phyloP scores from a whole-genome alignment of 2,888 invertebrate genomes.

The Drosophila cognata region DNA sequence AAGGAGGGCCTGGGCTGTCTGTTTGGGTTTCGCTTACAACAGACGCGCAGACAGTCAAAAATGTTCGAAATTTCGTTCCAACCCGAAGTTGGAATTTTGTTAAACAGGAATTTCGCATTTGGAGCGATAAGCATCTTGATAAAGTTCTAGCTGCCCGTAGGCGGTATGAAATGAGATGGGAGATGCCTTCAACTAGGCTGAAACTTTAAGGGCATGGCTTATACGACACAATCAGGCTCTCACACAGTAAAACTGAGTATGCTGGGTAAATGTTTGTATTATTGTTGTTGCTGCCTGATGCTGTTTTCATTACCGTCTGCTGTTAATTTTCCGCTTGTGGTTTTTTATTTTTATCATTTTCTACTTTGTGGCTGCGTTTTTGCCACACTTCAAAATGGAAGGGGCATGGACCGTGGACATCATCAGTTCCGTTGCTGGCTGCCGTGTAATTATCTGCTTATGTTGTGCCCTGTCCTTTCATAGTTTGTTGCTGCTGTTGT shows the following conservation, averaged over 20 bases:
- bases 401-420: slow-evolving; percentile 28
- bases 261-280: slow-evolving; percentile 23
- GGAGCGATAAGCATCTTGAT: slow-evolving; percentile 81
- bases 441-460: slow-evolving; percentile 79
- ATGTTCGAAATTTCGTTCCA: slow-evolving; percentile 66
- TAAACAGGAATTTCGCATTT: slow-evolving; percentile 82
- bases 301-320: slow-evolving; percentile 22
- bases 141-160: slow-evolving; percentile 62
- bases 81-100: slow-evolving; percentile 61
- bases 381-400: slow-evolving; percentile 24
- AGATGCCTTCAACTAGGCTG: slow-evolving; percentile 27
- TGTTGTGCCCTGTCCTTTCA: slow-evolving; percentile 49
- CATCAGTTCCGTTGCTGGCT: slow-evolving; percentile 31
- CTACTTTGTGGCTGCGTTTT: slow-evolving; percentile 72
- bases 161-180: slow-evolving; percentile 14
- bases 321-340: slow-evolving; percentile 85
- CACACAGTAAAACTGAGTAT: not conserved
- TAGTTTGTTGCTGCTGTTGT: slow-evolving; percentile 6
- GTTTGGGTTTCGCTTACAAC: slow-evolving; percentile 56
- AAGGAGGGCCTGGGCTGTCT: slow-evolving; percentile 19
- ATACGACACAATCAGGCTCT: not conserved
- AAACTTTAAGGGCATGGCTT: slow-evolving; percentile 30
- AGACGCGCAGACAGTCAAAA: slow-evolving; percentile 71
- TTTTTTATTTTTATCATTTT: slow-evolving; percentile 84
- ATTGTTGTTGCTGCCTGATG: slow-evolving; percentile 22